These are phyloP conservation scores for Stegophylla sp. DNA, from an alignment of 2,888 invertebrate species.

Conservation along the genomic window DNA sequence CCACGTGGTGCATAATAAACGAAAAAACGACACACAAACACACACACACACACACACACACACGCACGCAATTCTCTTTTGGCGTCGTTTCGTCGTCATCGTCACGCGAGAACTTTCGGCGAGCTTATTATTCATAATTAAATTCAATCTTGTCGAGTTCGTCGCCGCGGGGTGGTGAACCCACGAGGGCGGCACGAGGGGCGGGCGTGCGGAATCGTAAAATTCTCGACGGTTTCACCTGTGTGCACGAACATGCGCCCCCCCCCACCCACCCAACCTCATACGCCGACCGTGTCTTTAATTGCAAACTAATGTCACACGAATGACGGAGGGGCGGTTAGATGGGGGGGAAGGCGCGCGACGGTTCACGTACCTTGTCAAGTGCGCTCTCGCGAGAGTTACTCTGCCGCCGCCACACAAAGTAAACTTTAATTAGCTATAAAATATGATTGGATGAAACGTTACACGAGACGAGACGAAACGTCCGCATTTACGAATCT, in stretches of 20 bases:
- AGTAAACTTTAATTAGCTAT: slow-evolving; percentile 40
- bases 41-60: not conserved
- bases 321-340: not conserved
- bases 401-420: not conserved
- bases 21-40: slow-evolving; percentile 28
- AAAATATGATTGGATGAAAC: slow-evolving; percentile 23
- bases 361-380: not conserved
- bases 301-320: slow-evolving; percentile 44
- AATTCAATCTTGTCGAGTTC: slow-evolving; percentile 53
- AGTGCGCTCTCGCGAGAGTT: not conserved
- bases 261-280: not conserved
- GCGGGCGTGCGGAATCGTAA: not conserved
- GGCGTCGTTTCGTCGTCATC: too few relatives aligned
- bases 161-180: not conserved
- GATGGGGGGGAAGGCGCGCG: too few relatives aligned
- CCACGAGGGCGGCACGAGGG: not conserved
- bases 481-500: not conserved
- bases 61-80: slow-evolving; percentile 11
- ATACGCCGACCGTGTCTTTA: not conserved
- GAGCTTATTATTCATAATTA: slow-evolving; percentile 57
- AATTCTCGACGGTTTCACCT: slow-evolving; percentile 35
- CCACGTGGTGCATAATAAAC: slow-evolving; percentile 31
- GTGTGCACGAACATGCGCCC: not conserved
- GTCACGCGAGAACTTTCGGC: slow-evolving; percentile 35
- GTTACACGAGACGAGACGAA: not conserved